Base-by-base conservation (phyloP, 2,888 invertebrate genomes). In the Cynaeus angustus region DNA sequence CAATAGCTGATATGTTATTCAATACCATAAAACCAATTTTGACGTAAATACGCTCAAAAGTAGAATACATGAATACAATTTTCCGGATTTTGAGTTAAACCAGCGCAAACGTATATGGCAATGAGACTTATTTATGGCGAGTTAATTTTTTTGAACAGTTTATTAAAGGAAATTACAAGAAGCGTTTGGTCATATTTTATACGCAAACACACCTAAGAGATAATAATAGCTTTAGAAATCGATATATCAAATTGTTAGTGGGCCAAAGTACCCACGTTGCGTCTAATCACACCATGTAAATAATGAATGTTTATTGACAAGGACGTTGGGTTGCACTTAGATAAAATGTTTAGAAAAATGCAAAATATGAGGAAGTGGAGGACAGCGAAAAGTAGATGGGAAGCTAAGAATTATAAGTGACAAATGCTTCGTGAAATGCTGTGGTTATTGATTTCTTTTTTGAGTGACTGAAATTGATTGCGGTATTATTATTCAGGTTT, bases 81-180 rank as follows among this genome's bases (percentile, higher is more conserved):
- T 58, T 58, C 26, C 28, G 43, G 14, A 10, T 43, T 45, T 33
- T 6, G 13, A 37, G 33, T 37, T 13, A 14, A 14, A 1, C 38
- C 56, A 41, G n/a, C 13, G 10, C 45, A 13, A 30, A 12, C 33
- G 37, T 50, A 38, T 30, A 46, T 61, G 61, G 61, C 50, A 61
- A 61, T 48, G 48, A 61, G 61, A 33, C 38, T 52, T 64, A 68
- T 68, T 69, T 64, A 68, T 68, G 26, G 52, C 53, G 4, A 64
- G 43, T 58, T 56, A 41, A 64, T 64, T 46, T 67, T 67, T 68
- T 50, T 38, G 9, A 38, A 30, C 68, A 45, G 28, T 64, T 68
- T 68, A 64, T 58, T 68, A 37, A 52, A 68, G 64, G 64, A 69
- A 69, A 69, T 69, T 64, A 65, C 58, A 65, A 69, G 65, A 65